Percentiles rank a stretch among this genome's conserved stretches.
phyloP scores from a whole-genome alignment of 2,797 vertebrate species.

The Rhynchonycteris naso region DNA sequence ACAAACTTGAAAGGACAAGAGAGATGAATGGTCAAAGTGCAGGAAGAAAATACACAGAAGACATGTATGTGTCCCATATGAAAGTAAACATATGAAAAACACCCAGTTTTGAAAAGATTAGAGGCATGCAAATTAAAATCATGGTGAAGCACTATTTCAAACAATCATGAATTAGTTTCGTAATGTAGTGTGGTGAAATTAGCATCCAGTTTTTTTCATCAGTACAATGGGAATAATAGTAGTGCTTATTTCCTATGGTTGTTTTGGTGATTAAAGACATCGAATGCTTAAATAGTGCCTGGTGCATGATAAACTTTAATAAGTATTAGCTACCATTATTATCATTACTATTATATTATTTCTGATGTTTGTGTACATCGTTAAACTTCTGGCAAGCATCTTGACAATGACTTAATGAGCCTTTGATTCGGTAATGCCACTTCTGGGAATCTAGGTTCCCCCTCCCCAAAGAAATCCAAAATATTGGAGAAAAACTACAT shows the following conservation, averaged over 20 bases:
- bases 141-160: background rate
- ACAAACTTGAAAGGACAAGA: background rate
- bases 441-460: background rate
- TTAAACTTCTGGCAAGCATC: background rate
- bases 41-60: background rate
- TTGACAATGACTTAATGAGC: background rate
- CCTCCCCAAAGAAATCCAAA: background rate
- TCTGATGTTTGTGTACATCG: background rate
- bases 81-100: background rate
- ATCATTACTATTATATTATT: background rate
- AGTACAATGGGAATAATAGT: background rate
- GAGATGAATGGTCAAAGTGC: background rate
- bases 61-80: background rate
- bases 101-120: background rate
- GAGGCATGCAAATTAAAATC: background rate
- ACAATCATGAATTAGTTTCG: background rate
- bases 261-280: background rate
- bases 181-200: background rate
- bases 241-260: background rate
- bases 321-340: background rate
- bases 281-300: background rate
- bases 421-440: slow-evolving; percentile 11
- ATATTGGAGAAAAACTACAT: background rate
- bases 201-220: background rate
- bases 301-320: background rate